Base-by-base conservation (phyloP, 2,888 invertebrate species). In the Steinernema hermaphroditum region DNA sequence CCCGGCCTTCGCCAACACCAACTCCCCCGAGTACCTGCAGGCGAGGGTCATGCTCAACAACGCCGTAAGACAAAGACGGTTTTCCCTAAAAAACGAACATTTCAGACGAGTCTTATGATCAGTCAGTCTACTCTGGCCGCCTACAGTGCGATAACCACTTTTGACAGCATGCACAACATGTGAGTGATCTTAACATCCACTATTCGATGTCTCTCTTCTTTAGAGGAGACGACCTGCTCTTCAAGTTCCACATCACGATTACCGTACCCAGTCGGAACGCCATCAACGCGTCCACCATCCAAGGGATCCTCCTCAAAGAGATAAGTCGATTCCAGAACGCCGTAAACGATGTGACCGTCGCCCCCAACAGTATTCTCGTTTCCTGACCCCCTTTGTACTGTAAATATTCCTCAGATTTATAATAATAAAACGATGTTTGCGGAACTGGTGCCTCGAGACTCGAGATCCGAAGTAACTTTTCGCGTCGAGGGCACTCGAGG, bases 1-100 rank as follows among this genome's bases (percentile, higher is more conserved):
- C 32, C 62, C 70, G 12, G 74, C 74, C 6, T 73, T 73, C 70
- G 57, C 41, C 43, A 57, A 73, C 34, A 29, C 29, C 19, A 73
- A 34, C 19, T 71, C 71, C 8, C 32, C 49, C 4, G 74, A 73
- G 34, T 73, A 72, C 37, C 24, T 41, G 4, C 41, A 57, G 22
- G 74, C 74, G 4, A 54, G 62, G 19, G 24, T 27, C 16, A 73
- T 73, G 24, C 22, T 73, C 24, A 22, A 34, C 12, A 73, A 62
- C 9, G 74, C 72, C 57, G 74, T 73, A 73, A 44, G 70, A 32
- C 12, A 29, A 32, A 62, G 16, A 27, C 14, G 37, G 37, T 4
- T 12, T 37, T 37, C 37, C 12, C 12, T 4, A 9, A 9, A 46
- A 8, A 16, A 8, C 29, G 27, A 32, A 32, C 22, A 4, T 46